Conservation (phyloP, 2,113 vertebrate species). For the Lepidiolamprologus cunningtoni region DNA sequence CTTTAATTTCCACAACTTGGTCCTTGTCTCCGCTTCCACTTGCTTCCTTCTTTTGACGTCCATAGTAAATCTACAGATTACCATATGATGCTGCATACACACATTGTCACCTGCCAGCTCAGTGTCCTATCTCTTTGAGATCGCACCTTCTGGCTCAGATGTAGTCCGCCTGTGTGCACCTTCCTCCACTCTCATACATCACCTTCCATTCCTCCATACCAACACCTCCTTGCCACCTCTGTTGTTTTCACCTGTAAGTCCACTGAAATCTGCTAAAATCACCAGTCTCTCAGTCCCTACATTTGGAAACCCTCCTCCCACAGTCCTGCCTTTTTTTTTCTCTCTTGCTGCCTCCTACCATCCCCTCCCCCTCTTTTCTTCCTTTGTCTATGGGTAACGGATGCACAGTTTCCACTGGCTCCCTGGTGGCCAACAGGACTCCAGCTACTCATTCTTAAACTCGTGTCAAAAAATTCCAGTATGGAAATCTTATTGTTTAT, state of each 20-base stretch:
- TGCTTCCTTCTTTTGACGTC: neutral
- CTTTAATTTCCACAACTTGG: neutral
- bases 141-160: neutral
- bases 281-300: neutral
- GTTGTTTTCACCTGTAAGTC: neutral
- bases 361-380: neutral
- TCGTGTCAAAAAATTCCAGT: neutral
- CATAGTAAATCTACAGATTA: neutral
- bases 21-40: neutral
- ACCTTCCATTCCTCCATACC: neutral
- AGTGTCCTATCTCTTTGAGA: neutral
- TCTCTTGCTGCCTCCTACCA: neutral
- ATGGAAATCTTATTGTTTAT: neutral
- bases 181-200: neutral
- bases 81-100: neutral
- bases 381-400: neutral
- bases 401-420: neutral
- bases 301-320: neutral
- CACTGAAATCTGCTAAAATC: neutral
- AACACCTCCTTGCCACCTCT: neutral
- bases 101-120: neutral
- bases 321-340: neutral
- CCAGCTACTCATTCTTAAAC: neutral
- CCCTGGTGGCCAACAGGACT: neutral
- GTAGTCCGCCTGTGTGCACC: rapidly evolving